Evolutionary conservation across 2,113 vertebrate genomes (phyloP), one percentile per base, ranked within the genome.

Genomic region (Ailurus styani): DNA sequence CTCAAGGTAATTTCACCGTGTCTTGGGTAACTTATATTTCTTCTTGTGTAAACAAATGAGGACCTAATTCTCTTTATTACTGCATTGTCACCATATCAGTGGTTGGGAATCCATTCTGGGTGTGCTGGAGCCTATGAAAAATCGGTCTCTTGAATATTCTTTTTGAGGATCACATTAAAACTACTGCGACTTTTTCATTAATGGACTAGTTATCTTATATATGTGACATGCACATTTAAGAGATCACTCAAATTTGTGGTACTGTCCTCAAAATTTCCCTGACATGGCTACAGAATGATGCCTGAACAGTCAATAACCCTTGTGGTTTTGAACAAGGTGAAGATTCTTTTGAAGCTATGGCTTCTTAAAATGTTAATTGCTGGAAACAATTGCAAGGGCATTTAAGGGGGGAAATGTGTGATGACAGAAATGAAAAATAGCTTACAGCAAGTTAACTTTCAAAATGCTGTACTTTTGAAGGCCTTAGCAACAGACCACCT

Each of bases 401-500:
- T 42, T 83, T 47, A 37, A 21, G 29, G n/a, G 17, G 14, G 3
- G 4, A 2, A n/a, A 23, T 52, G 45, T 50, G 29, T 75, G 57
- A 68, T 60, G 66, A 91, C 4, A 23, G 40, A 62, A 78, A 34
- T 55, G 68, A 86, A 79, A 60, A 85, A 25, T 57, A 25, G 23
- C 21, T 66, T 12, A 25, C 4, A 37, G n/a, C 55, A 57, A 90
- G 87, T 60, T 93, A 23, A 64, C 72, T 54, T 97, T 96, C 75
- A 75, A 70, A 37, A 72, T 93, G 15, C 37, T 96, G 0, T 45
- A 25, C 34, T 75, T 97, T 96, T 84, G 45, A 97, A 96, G 97
- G 98, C n/a, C 91, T 62, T 7, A 95, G 96, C 89, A 97, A 96
- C 95, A 98, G 98, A 93, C 98, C 96, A 3, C 98, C 98, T 66